These are phyloP conservation scores for Hypotaenidia okinawae DNA, from an alignment of 2,797 vertebrate genomes.

Conservation along the genomic window DNA sequence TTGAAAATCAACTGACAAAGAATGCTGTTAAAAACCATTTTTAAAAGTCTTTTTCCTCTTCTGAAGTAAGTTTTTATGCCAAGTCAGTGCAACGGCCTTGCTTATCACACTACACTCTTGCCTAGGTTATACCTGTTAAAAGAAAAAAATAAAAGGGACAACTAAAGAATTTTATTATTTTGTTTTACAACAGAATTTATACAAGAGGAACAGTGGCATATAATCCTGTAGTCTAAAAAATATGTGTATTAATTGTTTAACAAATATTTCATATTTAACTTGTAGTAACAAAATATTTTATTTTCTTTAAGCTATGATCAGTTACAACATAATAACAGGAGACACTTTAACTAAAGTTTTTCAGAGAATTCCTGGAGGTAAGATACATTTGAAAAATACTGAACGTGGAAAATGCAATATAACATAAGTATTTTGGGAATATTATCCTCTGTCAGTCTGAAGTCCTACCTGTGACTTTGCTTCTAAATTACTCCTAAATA, in stretches of 20 bases:
- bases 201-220: background rate
- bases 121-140: background rate
- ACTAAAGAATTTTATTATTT: background rate
- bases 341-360: slow-evolving; percentile 96
- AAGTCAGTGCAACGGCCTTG: background rate
- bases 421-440: background rate
- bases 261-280: background rate
- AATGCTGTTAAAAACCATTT: background rate
- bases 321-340: slow-evolving; percentile 96
- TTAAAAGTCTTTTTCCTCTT: background rate
- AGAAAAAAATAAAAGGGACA: background rate
- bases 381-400: slow-evolving; percentile 19
- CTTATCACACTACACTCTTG: background rate
- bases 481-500: background rate
- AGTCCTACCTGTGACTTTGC: background rate
- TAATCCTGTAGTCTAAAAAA: background rate
- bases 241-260: background rate
- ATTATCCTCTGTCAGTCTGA: background rate
- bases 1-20: background rate
- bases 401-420: background rate
- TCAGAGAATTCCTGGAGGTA: slow-evolving; percentile 93
- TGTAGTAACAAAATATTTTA: slow-evolving; percentile 2
- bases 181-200: background rate
- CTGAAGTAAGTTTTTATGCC: background rate
- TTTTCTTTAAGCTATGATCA: slow-evolving; percentile 91